Evolutionary conservation across 2,113 vertebrate species (phyloP), one percentile per base, ranked within the genome.

Genomic region (Forbesichthys agassizii): DNA sequence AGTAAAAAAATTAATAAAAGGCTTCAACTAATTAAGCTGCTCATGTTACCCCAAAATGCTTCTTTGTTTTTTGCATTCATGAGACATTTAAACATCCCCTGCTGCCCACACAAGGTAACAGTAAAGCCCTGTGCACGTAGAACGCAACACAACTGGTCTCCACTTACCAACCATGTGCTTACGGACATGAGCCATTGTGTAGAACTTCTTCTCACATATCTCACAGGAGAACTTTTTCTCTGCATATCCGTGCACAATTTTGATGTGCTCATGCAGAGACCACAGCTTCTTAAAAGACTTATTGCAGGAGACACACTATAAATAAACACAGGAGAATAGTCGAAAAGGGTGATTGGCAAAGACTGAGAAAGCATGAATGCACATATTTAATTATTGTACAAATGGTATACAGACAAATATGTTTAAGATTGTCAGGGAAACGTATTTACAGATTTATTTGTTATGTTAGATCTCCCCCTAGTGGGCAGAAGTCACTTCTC

Each of bases 231-330:
- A 99, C 74, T 99, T 99, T 93, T 99, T 99, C 69, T 99, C 98
- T 46, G 98, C 97, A 14, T 98, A 99, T 63, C 98, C 96, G 5
- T 99, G 98, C 83, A 99, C 96, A 1, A 99, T 98, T 92, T 99
- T 99, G 81, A 97, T 99, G 80, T 99, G 98, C 86, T 99, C 97
- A 0, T 99, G 98, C 83, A 99, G 94, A 36, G 97, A 99, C 98
- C 98, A 99, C 82, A 99, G 94, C 88, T 99, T 99, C 93, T 99
- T 99, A 90, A 99, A 99, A 0, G 96, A 97, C 85, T 99, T 99
- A 84, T 96, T 98, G 90, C 97, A 99, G 84, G 96, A 96, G 74
- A 98, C 96, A 20, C 97, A 99, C 97, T 99, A 86, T 70, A 72
- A 14, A 74, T 69, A 0, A 82, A 68, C 5, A 56, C 1, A 12